Base-by-base conservation (phyloP, 2,113 vertebrate genomes). In the Prunella himalayana region DNA sequence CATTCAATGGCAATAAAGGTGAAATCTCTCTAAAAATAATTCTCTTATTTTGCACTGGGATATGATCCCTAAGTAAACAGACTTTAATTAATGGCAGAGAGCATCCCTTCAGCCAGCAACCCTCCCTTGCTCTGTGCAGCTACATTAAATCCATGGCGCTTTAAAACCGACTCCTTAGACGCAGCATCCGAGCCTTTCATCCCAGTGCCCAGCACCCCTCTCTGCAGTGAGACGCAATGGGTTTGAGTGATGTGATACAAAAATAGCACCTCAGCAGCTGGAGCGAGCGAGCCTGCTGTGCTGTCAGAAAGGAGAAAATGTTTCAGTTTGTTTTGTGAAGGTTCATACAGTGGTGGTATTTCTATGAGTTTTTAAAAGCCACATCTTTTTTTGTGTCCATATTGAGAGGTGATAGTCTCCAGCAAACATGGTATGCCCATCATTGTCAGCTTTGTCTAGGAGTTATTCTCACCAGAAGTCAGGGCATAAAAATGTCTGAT, bases 211-310 rank as follows among this genome's bases (percentile, higher is more conserved):
- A 93, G 39, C 88, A 94, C 72, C 93, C 50, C 50, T 84, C 91
- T 95, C 82, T 84, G 91, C 94, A 93, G 87, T 57, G 64, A 97
- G 78, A 79, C 0, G 3, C 91, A 87, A 44, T 61, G 78, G 61
- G 86, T 95, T 92, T 88, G 80, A 96, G 77, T 6, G 9, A 79
- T 94, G 53, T 39, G 75, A 68, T 95, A 93, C 64, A 93, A 96
- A 97, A 97, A 95, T 93, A 96, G 82, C 86, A 54, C 90, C 86
- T 89, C 37, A 93, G 85, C 82, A 94, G 92, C 87, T 83, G 72
- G 35, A 79, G 68, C 50, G 2, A 78, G 90, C 8, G 3, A 91
- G 63, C 88, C 75, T 87, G 71, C 87, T 90, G 42, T 65, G 79
- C 56, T 4, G 4, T 75, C 17, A 17, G 76, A 77, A 70, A 86